Conservation (phyloP, 2,888 invertebrate species). For the Scrobipalpa atriplicella region DNA sequence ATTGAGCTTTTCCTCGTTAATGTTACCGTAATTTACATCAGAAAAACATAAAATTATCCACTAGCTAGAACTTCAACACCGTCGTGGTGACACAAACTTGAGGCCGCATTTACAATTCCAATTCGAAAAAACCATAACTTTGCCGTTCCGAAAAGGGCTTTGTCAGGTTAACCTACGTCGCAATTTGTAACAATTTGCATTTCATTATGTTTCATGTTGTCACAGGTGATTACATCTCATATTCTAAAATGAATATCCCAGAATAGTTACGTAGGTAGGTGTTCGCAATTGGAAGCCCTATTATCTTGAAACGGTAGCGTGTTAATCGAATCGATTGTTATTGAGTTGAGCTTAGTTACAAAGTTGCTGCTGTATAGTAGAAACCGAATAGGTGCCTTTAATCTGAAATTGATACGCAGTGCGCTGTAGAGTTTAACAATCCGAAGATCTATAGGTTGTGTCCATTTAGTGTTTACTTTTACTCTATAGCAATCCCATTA, state of each 20-base stretch:
- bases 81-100: constrained; percentile 12
- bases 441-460: constrained; percentile 15
- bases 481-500: constrained; percentile 38
- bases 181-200: constrained; percentile 30
- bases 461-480: constrained; percentile 29
- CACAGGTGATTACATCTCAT: constrained; percentile 26
- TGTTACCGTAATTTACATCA: background rate
- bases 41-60: constrained; percentile 20
- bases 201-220: constrained; percentile 19
- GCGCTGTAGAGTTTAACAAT: constrained; percentile 14
- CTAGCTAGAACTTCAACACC: constrained; percentile 38
- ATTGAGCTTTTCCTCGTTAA: background rate
- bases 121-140: constrained; percentile 30
- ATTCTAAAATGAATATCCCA: constrained; percentile 8
- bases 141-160: constrained; percentile 25
- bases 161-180: constrained; percentile 26
- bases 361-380: constrained; percentile 7
- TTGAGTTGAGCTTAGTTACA: background rate
- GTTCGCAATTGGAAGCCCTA: constrained; percentile 4
- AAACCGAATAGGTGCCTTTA: constrained; percentile 5
- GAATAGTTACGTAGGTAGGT: constrained; percentile 1
- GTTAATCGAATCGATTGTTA: constrained; percentile 10
- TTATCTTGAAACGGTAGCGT: constrained; percentile 8
- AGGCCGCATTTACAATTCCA: constrained; percentile 30
- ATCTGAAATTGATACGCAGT: constrained; percentile 6